These are phyloP conservation scores for Augochlorella aurata DNA, from an alignment of 2,888 invertebrate genomes.

Conservation along the genomic window DNA sequence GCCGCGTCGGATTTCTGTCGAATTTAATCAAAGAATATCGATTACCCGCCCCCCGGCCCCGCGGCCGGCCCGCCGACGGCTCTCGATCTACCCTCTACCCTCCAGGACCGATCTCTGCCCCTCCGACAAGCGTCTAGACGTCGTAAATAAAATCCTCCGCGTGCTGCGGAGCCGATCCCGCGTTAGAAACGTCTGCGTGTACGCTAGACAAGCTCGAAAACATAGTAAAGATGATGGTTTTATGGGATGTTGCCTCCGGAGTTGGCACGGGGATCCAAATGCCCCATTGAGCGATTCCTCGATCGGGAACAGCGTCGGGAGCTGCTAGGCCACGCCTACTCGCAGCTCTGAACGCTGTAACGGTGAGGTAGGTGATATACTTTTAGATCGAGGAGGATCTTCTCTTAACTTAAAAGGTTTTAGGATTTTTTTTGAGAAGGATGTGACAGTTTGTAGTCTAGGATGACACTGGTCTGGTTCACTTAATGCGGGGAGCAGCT, in stretches of 20 bases:
- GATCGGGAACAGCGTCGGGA: not conserved
- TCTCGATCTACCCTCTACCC: not conserved
- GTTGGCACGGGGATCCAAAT: not conserved
- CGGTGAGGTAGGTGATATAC: too few relatives aligned
- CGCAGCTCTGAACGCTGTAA: too few relatives aligned
- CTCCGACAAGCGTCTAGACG: not conserved
- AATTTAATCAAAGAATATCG: constrained; percentile 32
- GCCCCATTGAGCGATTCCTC: not conserved
- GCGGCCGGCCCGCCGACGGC: not conserved
- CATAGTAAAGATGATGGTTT: not conserved
- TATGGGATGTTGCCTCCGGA: not conserved
- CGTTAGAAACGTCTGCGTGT: not conserved
- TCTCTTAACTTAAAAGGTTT: too few relatives aligned
- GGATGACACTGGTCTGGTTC: too few relatives aligned
- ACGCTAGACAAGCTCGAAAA: not conserved
- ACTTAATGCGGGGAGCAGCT: too few relatives aligned
- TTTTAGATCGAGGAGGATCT: too few relatives aligned
- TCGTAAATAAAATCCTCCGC: constrained; percentile 4
- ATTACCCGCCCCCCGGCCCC: not conserved
- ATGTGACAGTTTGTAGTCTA: too few relatives aligned
- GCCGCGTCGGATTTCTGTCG: constrained; percentile 30
- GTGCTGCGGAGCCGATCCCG: not conserved
- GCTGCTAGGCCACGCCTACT: not conserved
- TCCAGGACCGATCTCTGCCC: not conserved
- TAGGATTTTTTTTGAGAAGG: too few relatives aligned